Base-by-base conservation (phyloP, 2,113 vertebrate species). In the Cyanocitta stelleri region DNA sequence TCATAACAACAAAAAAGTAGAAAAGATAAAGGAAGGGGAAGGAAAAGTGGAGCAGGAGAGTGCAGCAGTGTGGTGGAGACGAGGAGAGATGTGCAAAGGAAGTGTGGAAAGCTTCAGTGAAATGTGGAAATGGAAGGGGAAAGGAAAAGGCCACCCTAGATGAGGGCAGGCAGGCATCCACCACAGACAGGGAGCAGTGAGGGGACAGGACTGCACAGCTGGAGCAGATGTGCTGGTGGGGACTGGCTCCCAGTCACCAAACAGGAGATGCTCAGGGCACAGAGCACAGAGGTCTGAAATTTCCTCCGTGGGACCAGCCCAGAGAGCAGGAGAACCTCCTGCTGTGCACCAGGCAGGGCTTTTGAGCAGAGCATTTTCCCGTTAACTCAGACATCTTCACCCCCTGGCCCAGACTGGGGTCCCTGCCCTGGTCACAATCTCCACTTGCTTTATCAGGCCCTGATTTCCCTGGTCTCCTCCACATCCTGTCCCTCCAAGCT, bases 161-260 rank as follows among this genome's bases (percentile, higher is more conserved):
- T 32, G 66, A 14, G 46, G 54, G 43, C 39, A 22, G 48, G 51
- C 19, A 52, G 59, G 1, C 35, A 59, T 2, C 41, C n/a, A 7
- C n/a, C 4, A 1, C 13, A 7, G 3, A 0, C 3, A 32, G 51
- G 63, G 33, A 87, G 16, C 35, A 48, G 14, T 1, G 33, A 4
- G 29, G 1, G 51, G 27, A 13, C 68, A 37, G 29, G 51, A 5
- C 9, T 10, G 3, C 86, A 23, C 55, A 51, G 3, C 46, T 19
- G 58, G 35, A 72, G 41, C 35, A 64, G 59, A 18, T 8, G 48
- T 21, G 37, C 1, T 15, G 61, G 5, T 19, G 37, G 20, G n/a
- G 9, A 16, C 7, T 11, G 71, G 32, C n/a, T 58, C 41, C 11
- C 46, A 15, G 22, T 6, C 41, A 11, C 9, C 48, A 5, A 3